Percentiles rank a stretch among this genome's conserved stretches.
Conservation (phyloP, 2,113 vertebrate genomes). For the Oceanites oceanicus region DNA sequence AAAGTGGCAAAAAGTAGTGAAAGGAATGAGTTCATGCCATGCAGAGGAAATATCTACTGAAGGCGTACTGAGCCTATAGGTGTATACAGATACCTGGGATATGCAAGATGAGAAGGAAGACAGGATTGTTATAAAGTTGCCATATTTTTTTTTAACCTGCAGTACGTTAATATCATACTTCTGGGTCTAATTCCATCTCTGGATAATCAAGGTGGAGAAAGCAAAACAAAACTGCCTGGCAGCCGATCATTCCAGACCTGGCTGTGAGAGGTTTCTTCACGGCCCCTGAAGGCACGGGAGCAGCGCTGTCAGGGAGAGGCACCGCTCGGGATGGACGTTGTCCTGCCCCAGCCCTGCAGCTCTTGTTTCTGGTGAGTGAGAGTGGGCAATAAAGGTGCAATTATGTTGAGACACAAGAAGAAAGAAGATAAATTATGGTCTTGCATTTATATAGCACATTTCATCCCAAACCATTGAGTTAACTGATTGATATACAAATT, state of each 20-base stretch:
- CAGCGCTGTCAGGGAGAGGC: fast-evolving
- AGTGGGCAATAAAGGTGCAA: not conserved
- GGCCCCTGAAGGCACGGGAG: fast-evolving
- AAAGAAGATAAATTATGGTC: constrained; percentile 17
- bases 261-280: fast-evolving
- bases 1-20: not conserved
- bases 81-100: not conserved
- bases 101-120: not conserved
- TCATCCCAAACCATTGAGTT: not conserved
- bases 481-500: constrained; percentile 58
- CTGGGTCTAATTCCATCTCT: not conserved
- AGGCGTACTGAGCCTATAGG: fast-evolving
- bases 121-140: not conserved
- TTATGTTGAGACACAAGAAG: not conserved
- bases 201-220: not conserved
- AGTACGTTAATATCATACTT: not conserved
- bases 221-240: fast-evolving
- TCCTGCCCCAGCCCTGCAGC: not conserved
- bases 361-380: not conserved
- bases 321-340: fast-evolving
- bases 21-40: not conserved
- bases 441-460: constrained; percentile 49
- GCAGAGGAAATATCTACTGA: not conserved
- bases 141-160: not conserved
- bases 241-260: fast-evolving